These are phyloP conservation scores for Drosophila seguyi DNA, from an alignment of 1,140 invertebrate species.

Conservation along the genomic window DNA sequence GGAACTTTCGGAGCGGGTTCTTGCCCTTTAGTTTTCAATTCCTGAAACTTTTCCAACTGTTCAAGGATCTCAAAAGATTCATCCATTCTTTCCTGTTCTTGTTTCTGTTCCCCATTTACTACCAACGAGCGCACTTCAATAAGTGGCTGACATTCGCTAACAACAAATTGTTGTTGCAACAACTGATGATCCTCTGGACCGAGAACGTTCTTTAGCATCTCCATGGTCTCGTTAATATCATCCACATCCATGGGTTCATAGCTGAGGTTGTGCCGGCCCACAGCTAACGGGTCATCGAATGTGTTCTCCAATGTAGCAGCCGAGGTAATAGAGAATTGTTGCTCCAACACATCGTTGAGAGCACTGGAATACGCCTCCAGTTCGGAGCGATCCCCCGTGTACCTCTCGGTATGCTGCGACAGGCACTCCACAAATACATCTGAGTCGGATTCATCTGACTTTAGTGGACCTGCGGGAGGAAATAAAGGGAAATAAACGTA, in stretches of 20 bases:
- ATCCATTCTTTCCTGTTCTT: neutral
- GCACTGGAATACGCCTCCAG: slow-evolving; percentile 73
- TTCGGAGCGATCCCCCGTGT: slow-evolving; percentile 54
- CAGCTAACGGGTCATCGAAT: slow-evolving; percentile 38
- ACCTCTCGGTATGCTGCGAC: slow-evolving; percentile 52
- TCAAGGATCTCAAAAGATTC: neutral
- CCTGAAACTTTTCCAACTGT: neutral
- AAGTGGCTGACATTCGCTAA: slow-evolving; percentile 6
- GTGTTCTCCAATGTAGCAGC: slow-evolving; percentile 42
- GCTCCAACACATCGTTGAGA: slow-evolving; percentile 63
- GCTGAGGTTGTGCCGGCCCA: slow-evolving; percentile 36
- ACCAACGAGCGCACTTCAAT: neutral
- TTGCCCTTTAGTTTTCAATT: neutral
- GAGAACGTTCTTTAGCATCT: slow-evolving; percentile 60
- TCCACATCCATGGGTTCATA: slow-evolving; percentile 82
- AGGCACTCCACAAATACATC: slow-evolving; percentile 76
- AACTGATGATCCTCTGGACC: slow-evolving; percentile 57
- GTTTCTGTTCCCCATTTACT: neutral
- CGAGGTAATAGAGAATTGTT: slow-evolving; percentile 43
- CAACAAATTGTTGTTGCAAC: slow-evolving; percentile 52
- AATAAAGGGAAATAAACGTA: neutral
- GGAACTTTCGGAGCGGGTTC: neutral
- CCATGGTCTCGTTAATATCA: slow-evolving; percentile 71
- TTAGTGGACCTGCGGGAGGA: slow-evolving; percentile 31
- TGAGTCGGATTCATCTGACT: slow-evolving; percentile 61